These are phyloP conservation scores for Philopotamus ludificatus DNA, from an alignment of 1,140 invertebrate species.

Conservation along the genomic window DNA sequence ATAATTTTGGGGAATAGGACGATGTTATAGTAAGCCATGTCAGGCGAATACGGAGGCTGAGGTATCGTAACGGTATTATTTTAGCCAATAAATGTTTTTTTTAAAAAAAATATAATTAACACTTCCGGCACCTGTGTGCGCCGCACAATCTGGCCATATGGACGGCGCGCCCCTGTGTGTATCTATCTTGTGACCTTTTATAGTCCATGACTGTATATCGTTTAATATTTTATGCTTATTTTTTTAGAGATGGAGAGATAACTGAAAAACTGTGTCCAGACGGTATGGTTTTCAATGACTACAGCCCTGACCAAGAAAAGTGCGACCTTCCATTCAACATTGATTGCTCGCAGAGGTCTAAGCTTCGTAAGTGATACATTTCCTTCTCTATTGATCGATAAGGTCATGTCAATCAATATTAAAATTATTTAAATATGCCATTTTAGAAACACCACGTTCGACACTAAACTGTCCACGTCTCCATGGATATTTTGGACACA, in stretches of 20 bases:
- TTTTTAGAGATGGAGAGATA: slow-evolving; percentile 62
- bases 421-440: not conserved
- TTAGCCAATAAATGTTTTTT: too few relatives aligned
- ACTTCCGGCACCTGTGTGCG: too few relatives aligned
- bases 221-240: slow-evolving; percentile 14
- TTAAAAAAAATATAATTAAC: too few relatives aligned
- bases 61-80: too few relatives aligned
- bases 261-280: slow-evolving; percentile 82
- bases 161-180: too few relatives aligned
- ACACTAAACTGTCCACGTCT: slow-evolving; percentile 74
- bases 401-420: not conserved
- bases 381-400: not conserved
- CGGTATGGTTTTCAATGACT: slow-evolving; percentile 91
- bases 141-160: too few relatives aligned
- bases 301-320: slow-evolving; percentile 76
- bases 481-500: slow-evolving; percentile 87
- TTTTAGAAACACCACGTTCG: slow-evolving; percentile 71
- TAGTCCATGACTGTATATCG: not conserved
- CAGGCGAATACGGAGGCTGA: too few relatives aligned
- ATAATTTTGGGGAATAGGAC: too few relatives aligned
- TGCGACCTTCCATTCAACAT: slow-evolving; percentile 86
- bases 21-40: too few relatives aligned
- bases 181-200: too few relatives aligned
- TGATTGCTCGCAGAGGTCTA: slow-evolving; percentile 74
- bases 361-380: slow-evolving; percentile 68